phyloP scores from a whole-genome alignment of 2,797 vertebrate genomes.

The Phalloptychus januarius region DNA sequence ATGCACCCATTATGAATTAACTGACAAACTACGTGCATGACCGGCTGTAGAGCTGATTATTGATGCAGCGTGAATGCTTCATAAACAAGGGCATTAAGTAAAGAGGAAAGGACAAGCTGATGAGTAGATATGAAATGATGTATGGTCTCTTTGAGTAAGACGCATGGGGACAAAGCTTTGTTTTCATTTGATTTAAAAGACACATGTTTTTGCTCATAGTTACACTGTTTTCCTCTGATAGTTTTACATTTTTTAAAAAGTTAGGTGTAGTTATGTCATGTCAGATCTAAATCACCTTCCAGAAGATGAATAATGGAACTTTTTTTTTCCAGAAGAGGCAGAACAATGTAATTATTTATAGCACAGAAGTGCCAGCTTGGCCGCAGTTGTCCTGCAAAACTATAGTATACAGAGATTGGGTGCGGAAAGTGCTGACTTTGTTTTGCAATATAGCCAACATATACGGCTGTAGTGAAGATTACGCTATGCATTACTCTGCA shows the following conservation, averaged over 20 bases:
- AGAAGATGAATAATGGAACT: constrained; percentile 47
- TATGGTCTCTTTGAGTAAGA: constrained; percentile 9
- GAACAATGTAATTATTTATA: constrained; percentile 63
- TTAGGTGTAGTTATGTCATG: constrained; percentile 57
- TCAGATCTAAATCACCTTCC: constrained; percentile 50
- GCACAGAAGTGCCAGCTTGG: constrained; percentile 67
- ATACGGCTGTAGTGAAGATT: constrained; percentile 49
- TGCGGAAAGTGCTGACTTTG: constrained; percentile 67
- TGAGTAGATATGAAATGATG: constrained; percentile 19
- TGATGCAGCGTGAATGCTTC: constrained; percentile 14
- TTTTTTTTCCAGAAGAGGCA: constrained; percentile 51
- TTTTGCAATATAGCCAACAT: constrained; percentile 54
- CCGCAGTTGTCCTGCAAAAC: constrained; percentile 51
- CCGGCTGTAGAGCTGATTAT: not conserved
- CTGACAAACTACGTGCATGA: constrained; percentile 1
- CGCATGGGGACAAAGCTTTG: not conserved
- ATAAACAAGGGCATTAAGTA: constrained; percentile 21
- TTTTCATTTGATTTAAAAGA: not conserved
- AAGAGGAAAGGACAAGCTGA: constrained; percentile 10
- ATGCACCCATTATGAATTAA: constrained; percentile 27
- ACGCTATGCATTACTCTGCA: constrained; percentile 51
- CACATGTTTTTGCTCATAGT: constrained; percentile 25
- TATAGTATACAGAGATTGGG: constrained; percentile 44
- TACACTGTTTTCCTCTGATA: constrained; percentile 14
- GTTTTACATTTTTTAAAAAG: constrained; percentile 32